These are phyloP conservation scores for Loris lydekkerianus DNA, from an alignment of 2,797 vertebrate species.

Conservation along the genomic window DNA sequence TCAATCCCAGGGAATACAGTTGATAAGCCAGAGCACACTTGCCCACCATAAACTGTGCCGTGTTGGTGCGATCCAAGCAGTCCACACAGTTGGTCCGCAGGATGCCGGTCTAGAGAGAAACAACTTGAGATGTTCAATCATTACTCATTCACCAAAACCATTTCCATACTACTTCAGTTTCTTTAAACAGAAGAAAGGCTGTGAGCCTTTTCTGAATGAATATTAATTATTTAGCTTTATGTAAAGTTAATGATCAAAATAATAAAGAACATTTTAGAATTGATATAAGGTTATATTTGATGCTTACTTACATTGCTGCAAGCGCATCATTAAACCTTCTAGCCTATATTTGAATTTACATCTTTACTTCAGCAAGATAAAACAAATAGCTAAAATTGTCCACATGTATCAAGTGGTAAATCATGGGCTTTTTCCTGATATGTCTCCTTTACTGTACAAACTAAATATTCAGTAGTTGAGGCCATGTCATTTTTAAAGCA, in stretches of 20 bases:
- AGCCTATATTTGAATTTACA: slow-evolving; percentile 4
- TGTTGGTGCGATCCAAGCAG: slow-evolving; percentile 98
- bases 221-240: slow-evolving; percentile 54
- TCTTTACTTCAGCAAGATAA: slow-evolving; percentile 61
- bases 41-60: slow-evolving; percentile 99
- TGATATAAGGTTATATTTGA: background rate
- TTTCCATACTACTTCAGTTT: background rate
- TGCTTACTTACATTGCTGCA: background rate
- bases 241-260: slow-evolving; percentile 55
- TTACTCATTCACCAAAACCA: background rate
- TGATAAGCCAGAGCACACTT: slow-evolving; percentile 99
- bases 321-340: background rate
- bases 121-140: slow-evolving; percentile 14
- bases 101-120: slow-evolving; percentile 93
- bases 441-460: slow-evolving; percentile 12
- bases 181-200: background rate
- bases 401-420: slow-evolving; percentile 22
- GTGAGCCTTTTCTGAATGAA: slow-evolving; percentile 20
- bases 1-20: slow-evolving; percentile 96
- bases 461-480: slow-evolving; percentile 38
- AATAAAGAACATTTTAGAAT: slow-evolving; percentile 18
- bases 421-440: slow-evolving; percentile 9
- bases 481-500: background rate
- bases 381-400: slow-evolving; percentile 39
- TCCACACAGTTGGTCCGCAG: slow-evolving; percentile 98